Evolutionary conservation across 2,888 invertebrate species (phyloP), one percentile per base, ranked within the genome.

Genomic region (Physocephala rufipes): DNA sequence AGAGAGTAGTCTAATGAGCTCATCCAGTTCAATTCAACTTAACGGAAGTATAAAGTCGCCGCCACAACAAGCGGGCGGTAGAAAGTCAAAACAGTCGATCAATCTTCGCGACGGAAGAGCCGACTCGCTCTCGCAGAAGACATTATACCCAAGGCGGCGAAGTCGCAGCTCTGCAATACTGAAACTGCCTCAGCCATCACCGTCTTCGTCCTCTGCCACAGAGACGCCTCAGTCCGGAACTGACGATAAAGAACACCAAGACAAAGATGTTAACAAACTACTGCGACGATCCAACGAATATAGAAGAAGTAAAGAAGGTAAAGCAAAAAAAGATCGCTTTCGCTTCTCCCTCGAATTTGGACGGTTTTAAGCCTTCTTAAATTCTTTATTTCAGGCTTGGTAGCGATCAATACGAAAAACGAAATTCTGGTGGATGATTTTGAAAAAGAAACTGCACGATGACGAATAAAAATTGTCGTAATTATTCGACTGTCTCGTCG

Each of bases 151-250:
- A 1, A 74, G 77, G 43, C 75, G 78, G 28, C 75, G 78, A 15
- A 36, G 76, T 69, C 67, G 73, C 28, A 78, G 76, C 51, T 78
- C 78, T 72, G 79, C 79, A 21, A 21, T 75, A 61, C 74, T 71
- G 16, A 58, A 71, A 53, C 73, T 73, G 45, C 30, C 3, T 9
- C 55, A 45, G 24, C 5, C 26, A 47, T 45, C 59, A 2, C 49
- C 24, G 3, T 67, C 70, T 21, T 72, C 71, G 4, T 72, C 76
- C 16, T 75, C 76, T 9, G 76, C 73, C 5, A 74, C 74, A 15
- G 71, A 74, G 19, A 55, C 1, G 13, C 19, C 7, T 16, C n/a
- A n/a, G n/a, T 51, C 4, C 15, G 61, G 59, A 0, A 64, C 26
- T 12, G 15, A 7, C 16, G 9, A 26, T 13, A 15, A 5, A 36